Conservation (phyloP, 1,140 invertebrate genomes). For the Brachionus rubens region DNA sequence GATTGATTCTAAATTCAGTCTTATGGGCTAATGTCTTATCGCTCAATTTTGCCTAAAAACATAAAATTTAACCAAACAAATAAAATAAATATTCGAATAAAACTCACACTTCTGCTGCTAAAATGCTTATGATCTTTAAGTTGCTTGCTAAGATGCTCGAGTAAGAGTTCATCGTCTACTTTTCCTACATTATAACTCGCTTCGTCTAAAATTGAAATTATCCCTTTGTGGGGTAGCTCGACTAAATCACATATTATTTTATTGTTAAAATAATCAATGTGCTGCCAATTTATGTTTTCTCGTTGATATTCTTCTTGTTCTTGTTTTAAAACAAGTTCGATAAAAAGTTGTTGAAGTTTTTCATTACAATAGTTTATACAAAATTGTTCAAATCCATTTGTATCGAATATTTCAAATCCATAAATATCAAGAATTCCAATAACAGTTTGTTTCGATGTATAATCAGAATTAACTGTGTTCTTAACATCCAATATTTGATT, state of each 20-base stretch:
- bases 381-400: constrained; percentile 89
- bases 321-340: constrained; percentile 88
- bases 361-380: constrained; percentile 97
- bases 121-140: constrained; percentile 82
- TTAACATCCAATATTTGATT: constrained; percentile 71
- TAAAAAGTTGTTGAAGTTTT: constrained; percentile 91
- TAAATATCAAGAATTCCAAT: constrained; percentile 95
- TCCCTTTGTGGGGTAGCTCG: constrained; percentile 83
- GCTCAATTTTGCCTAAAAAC: neutral
- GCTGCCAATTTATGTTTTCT: constrained; percentile 71
- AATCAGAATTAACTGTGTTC: constrained; percentile 63
- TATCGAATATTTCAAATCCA: constrained; percentile 93
- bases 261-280: constrained; percentile 79
- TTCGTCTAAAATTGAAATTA: constrained; percentile 88
- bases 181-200: constrained; percentile 89
- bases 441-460: constrained; percentile 65
- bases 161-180: constrained; percentile 79
- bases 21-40: constrained; percentile 64
- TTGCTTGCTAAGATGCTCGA: constrained; percentile 89
- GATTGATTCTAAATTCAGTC: constrained; percentile 74
- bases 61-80: neutral
- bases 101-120: constrained; percentile 71
- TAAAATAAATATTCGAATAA: neutral
- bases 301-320: constrained; percentile 89
- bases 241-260: constrained; percentile 82